These are phyloP conservation scores for Panagrolaimus sp. DNA, from an alignment of 1,140 invertebrate genomes.

Conservation along the genomic window DNA sequence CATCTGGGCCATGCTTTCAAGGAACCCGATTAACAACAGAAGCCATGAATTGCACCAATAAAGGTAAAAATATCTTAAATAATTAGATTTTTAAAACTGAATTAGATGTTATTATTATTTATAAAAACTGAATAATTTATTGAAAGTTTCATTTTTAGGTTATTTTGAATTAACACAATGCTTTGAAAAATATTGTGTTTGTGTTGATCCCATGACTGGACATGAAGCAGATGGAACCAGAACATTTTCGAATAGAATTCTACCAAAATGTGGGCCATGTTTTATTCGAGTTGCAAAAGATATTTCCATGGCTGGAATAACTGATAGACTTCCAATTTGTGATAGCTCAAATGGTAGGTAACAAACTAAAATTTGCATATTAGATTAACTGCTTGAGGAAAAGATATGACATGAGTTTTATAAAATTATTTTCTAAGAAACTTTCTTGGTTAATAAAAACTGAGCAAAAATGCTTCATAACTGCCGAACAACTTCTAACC, in stretches of 20 bases:
- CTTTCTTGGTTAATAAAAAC: no score
- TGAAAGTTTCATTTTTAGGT: background rate
- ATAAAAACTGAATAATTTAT: background rate
- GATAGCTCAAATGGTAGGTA: background rate
- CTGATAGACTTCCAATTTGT: background rate
- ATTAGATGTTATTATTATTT: no score
- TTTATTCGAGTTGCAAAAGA: background rate
- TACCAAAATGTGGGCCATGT: background rate
- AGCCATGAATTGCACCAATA: no score
- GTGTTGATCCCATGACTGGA: background rate
- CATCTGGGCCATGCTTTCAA: no score
- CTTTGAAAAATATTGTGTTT: background rate
- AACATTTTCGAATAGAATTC: background rate
- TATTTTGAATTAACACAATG: conserved; percentile 9
- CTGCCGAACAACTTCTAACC: conserved; percentile 3
- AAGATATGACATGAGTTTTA: background rate
- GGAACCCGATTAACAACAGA: no score
- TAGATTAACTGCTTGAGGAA: background rate
- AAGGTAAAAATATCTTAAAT: no score
- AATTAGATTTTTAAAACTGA: no score
- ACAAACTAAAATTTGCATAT: background rate
- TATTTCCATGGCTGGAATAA: background rate
- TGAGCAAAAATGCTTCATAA: no score
- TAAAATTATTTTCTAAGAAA: no score
- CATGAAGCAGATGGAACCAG: background rate